A percentile compares a stretch with the other conserved stretches of the same genome.
phyloP scores from a whole-genome alignment of 1,140 invertebrate species.

The Ceratina japonica region DNA sequence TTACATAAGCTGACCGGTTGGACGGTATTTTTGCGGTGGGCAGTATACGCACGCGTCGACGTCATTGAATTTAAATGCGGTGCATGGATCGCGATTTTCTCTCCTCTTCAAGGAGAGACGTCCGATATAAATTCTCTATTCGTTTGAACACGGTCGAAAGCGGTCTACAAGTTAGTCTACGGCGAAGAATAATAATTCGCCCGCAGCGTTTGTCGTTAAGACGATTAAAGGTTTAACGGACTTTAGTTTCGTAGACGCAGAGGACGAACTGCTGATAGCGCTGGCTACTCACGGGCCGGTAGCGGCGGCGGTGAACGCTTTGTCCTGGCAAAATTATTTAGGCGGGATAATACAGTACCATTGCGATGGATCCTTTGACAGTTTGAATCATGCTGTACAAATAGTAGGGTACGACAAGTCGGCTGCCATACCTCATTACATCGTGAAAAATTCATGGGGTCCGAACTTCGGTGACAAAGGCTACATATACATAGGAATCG shows the following conservation, averaged over 20 bases:
- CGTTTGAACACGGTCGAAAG: background rate
- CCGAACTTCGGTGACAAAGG: conserved; percentile 87
- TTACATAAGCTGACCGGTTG: conserved; percentile 31
- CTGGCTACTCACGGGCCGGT: conserved; percentile 88
- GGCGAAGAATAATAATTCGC: conserved; percentile 4
- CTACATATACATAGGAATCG: conserved; percentile 89
- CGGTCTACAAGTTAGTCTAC: background rate
- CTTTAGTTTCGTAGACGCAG: conserved; percentile 83
- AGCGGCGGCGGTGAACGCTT: conserved; percentile 89
- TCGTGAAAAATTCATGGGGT: conserved; percentile 93
- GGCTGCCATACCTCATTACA: conserved; percentile 88
- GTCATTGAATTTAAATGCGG: background rate
- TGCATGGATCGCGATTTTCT: background rate
- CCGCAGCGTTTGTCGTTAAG: conserved; percentile 12
- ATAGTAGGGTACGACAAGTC: conserved; percentile 91
- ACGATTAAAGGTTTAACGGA: conserved; percentile 43
- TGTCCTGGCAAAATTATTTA: conserved; percentile 93
- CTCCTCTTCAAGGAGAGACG: too few species aligned
- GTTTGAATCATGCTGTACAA: conserved; percentile 91
- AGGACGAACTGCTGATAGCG: conserved; percentile 83
- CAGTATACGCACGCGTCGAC: background rate
- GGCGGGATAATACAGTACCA: conserved; percentile 92
- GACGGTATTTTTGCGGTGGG: background rate
- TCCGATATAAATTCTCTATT: too few species aligned
- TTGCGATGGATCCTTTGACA: conserved; percentile 83